phyloP scores from a whole-genome alignment of 1,140 invertebrate species.

The Antheraea mylitta region DNA sequence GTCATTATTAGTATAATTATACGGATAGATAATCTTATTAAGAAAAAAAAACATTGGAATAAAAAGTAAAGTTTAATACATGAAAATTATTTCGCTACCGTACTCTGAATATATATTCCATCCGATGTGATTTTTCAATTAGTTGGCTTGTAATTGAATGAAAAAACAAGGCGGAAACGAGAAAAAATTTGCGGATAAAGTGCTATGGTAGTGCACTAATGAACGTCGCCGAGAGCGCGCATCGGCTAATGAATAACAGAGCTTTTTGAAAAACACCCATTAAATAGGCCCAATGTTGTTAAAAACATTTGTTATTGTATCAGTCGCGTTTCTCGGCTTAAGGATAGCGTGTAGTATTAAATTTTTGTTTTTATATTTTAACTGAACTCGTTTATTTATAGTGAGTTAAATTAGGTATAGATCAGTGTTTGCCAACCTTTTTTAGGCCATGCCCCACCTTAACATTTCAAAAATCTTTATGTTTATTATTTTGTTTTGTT shows the following conservation, averaged over 20 bases:
- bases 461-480: no score
- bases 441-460: no score
- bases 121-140: conserved; percentile 33
- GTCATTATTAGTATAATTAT: no score
- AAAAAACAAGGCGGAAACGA: conserved; percentile 35
- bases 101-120: background rate
- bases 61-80: background rate
- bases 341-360: background rate
- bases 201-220: conserved; percentile 35
- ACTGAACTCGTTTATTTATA: background rate
- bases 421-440: no score
- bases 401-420: no score
- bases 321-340: background rate
- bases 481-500: no score
- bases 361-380: background rate
- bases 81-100: background rate
- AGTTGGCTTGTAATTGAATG: conserved; percentile 43
- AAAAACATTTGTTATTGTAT: background rate
- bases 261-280: conserved; percentile 51
- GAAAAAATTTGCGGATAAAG: conserved; percentile 39
- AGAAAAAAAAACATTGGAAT: no score
- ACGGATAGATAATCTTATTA: no score
- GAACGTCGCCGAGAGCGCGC: conserved; percentile 28
- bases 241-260: conserved; percentile 53
- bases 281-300: conserved; percentile 30